Evolutionary conservation across 1,140 invertebrate genomes (phyloP).

Genomic region (Apis laboriosa): DNA sequence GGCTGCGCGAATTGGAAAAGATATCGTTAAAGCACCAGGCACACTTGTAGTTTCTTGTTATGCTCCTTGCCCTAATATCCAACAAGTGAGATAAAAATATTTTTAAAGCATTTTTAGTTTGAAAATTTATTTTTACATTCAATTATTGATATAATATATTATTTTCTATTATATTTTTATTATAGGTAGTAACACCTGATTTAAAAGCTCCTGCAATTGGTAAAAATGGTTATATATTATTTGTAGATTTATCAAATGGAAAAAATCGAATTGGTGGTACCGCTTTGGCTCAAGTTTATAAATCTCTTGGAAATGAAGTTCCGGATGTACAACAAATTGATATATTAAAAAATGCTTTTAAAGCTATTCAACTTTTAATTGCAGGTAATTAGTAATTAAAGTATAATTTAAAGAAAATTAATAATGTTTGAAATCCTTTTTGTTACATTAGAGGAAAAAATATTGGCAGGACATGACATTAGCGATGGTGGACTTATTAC

Average conservation of each 20-base stretch:
- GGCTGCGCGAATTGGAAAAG: constrained; percentile 90
- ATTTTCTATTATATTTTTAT: constrained; percentile 17
- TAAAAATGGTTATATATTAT: constrained; percentile 83
- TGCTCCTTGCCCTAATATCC: constrained; percentile 95
- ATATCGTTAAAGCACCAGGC: constrained; percentile 93
- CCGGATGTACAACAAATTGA: constrained; percentile 90
- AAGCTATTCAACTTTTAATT: constrained; percentile 91
- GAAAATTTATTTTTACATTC: background rate
- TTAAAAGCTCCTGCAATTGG: constrained; percentile 86
- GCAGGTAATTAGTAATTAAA: constrained; percentile 81
- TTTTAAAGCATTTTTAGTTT: background rate
- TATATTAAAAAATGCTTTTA: constrained; percentile 88
- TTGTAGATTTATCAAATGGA: constrained; percentile 86
- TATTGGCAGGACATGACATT: constrained; percentile 96
- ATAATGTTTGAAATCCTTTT: constrained; percentile 14
- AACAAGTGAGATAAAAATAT: constrained; percentile 78
- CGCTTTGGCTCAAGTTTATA: constrained; percentile 94
- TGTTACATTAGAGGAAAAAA: constrained; percentile 82
- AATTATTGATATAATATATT: background rate
- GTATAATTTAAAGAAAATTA: background rate
- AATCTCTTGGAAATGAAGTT: constrained; percentile 89
- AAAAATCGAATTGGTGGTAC: constrained; percentile 92
- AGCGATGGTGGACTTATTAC: constrained; percentile 97
- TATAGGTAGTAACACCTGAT: constrained; percentile 90
- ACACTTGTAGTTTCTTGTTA: constrained; percentile 97